Evolutionary conservation across 2,113 vertebrate species (phyloP), one percentile per base, ranked within the genome.

Genomic region (Taurulus bubalis): DNA sequence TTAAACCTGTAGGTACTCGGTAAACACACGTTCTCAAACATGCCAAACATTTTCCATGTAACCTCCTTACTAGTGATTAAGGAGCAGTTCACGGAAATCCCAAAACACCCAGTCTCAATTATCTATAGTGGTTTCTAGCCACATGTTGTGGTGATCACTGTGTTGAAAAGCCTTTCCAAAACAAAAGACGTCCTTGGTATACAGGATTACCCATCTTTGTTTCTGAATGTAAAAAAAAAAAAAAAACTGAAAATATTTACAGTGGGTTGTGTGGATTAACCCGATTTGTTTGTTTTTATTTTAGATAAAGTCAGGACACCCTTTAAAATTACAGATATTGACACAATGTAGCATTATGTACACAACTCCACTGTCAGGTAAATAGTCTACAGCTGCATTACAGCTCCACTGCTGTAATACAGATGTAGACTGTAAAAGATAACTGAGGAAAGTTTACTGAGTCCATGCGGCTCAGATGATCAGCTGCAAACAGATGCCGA

Each of bases 391-490:
- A 34, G 3, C 34, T 34, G 3, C 5, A 34, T 34, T 34, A 30
- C 18, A 55, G 49, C 63, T 26, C n/a, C n/a, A 62, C 51, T 63
- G 24, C 56, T 65, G 82, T 73, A 70, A 40, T 47, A 79, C 69
- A 82, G 56, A 82, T 77, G 81, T 77, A 72, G 72, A 71, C 59
- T 75, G 62, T 84, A 82, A 87, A 80, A 89, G 84, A 91, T 87
- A 68, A 82, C 73, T 58, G 58, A 85, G 73, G 56, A 77, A 79
- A 76, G 76, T 90, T 91, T 74, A 87, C 80, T 36, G 78, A 87
- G 87, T 80, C 80, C 82, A 85, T 74, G 82, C 49, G 42, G 87
- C 92, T 95, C 93, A 94, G 94, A 95, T 94, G 94, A 95, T 94
- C 91, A 85, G 91, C 85, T 89, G 87, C 89, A 93, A 91, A 89